phyloP scores from a whole-genome alignment of 2,888 invertebrate species.

The Stenodera caucasica region DNA sequence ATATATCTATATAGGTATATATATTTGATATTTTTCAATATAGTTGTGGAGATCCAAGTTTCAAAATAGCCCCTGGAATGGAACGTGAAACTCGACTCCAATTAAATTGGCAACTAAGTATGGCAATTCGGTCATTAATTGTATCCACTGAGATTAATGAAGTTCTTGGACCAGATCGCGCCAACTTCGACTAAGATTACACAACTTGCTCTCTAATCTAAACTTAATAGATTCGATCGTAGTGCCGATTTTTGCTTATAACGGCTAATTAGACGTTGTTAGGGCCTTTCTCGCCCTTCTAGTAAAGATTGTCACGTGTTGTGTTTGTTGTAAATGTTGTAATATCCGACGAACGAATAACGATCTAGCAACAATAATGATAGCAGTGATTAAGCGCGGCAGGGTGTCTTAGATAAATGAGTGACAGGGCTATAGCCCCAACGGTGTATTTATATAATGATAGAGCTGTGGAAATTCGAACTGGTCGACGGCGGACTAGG shows the following conservation, averaged over 20 bases:
- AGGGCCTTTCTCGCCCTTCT: background rate
- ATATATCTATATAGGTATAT: no score
- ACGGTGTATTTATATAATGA: conserved; percentile 57
- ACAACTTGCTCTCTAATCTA: conserved; percentile 33
- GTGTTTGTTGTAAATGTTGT: background rate
- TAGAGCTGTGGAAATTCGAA: conserved; percentile 50
- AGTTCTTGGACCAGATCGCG: conserved; percentile 49
- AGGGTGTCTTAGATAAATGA: conserved; percentile 56
- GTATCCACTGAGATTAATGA: conserved; percentile 54
- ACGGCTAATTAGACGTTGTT: conserved; percentile 20
- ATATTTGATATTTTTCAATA: no score
- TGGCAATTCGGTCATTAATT: conserved; percentile 52
- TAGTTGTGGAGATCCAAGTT: no score
- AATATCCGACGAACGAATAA: conserved; percentile 20
- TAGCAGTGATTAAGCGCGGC: conserved; percentile 55
- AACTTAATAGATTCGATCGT: conserved; percentile 24
- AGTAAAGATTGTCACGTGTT: background rate
- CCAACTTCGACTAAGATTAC: conserved; percentile 52
- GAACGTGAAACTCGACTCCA: conserved; percentile 41
- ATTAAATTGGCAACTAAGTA: conserved; percentile 50
- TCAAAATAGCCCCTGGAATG: background rate
- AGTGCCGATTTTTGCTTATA: conserved; percentile 23
- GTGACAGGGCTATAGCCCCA: conserved; percentile 50
- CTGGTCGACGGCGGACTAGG: conserved; percentile 43
- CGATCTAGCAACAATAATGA: conserved; percentile 47